These are phyloP conservation scores for Augochlorella aurata DNA, from an alignment of 2,888 invertebrate species.

Conservation along the genomic window DNA sequence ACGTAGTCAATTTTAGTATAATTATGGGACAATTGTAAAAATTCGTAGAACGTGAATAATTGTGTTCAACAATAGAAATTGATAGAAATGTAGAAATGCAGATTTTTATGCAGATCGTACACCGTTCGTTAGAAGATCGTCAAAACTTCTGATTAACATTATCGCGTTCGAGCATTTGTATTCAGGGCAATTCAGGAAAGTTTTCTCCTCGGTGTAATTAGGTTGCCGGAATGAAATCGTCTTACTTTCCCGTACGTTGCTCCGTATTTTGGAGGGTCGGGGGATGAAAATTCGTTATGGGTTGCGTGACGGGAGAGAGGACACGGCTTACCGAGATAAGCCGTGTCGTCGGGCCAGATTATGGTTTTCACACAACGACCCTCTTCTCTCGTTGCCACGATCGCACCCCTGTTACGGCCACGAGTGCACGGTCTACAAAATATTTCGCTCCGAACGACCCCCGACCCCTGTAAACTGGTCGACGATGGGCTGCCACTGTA, in stretches of 20 bases:
- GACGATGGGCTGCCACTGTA: slow-evolving; percentile 7
- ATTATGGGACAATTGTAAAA: too few relatives aligned
- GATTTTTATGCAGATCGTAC: too few relatives aligned
- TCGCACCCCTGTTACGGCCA: slow-evolving; percentile 25
- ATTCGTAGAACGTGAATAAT: too few relatives aligned
- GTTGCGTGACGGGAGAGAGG: slow-evolving; percentile 67
- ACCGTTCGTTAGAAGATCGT: background rate
- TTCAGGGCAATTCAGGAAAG: background rate
- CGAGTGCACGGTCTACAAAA: slow-evolving; percentile 22
- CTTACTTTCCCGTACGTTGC: slow-evolving; percentile 31
- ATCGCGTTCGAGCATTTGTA: background rate
- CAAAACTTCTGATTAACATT: background rate
- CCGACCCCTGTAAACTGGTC: slow-evolving; percentile 11
- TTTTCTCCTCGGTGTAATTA: slow-evolving; percentile 19
- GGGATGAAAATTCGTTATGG: slow-evolving; percentile 70
- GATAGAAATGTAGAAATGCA: too few relatives aligned
- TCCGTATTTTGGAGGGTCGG: slow-evolving; percentile 54
- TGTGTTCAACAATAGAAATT: too few relatives aligned
- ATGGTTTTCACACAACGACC: slow-evolving; percentile 71
- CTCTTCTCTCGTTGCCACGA: slow-evolving; percentile 60
- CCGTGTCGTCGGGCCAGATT: slow-evolving; percentile 76
- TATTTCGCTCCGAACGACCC: slow-evolving; percentile 16
- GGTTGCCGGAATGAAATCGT: slow-evolving; percentile 47
- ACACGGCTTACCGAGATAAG: slow-evolving; percentile 75
- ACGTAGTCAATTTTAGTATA: too few relatives aligned